phyloP scores from a whole-genome alignment of 2,797 vertebrate species.

The Phyllotis vaccarum region DNA sequence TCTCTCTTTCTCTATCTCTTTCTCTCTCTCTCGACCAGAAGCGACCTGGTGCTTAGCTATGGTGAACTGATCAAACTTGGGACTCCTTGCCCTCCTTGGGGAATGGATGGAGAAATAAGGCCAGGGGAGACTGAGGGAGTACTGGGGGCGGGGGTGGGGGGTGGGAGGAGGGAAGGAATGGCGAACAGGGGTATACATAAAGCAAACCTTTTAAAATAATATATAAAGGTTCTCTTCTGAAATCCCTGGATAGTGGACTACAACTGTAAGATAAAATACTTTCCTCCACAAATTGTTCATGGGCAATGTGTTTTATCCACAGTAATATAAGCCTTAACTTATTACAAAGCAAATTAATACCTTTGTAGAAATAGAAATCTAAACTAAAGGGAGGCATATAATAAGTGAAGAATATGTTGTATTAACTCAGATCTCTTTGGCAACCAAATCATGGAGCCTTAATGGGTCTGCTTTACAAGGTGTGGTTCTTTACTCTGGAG shows the following conservation, averaged over 20 bases:
- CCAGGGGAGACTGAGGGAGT: too few species aligned
- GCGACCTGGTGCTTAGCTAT: too few species aligned
- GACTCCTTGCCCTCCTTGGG: too few species aligned
- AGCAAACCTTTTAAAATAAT: too few species aligned
- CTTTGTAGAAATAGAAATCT: slow-evolving; percentile 40
- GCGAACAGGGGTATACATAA: too few species aligned
- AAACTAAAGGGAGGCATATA: slow-evolving; percentile 22
- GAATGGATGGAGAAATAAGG: too few species aligned
- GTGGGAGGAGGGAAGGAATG: too few species aligned
- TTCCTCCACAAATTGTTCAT: background rate
- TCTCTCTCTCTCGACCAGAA: too few species aligned
- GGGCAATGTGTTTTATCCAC: background rate
- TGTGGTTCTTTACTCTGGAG: too few species aligned
- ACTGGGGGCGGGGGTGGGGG: too few species aligned
- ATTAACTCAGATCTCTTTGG: slow-evolving; percentile 39
- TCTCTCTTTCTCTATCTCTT: too few species aligned
- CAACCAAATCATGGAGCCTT: background rate
- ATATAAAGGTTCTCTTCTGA: background rate
- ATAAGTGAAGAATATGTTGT: slow-evolving; percentile 13
- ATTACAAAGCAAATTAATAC: background rate
- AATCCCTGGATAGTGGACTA: background rate
- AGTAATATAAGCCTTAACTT: background rate
- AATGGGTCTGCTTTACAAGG: background rate
- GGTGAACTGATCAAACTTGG: too few species aligned
- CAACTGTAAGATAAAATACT: background rate